These are phyloP conservation scores for Automeris io DNA, from an alignment of 2,888 invertebrate genomes.

Conservation along the genomic window DNA sequence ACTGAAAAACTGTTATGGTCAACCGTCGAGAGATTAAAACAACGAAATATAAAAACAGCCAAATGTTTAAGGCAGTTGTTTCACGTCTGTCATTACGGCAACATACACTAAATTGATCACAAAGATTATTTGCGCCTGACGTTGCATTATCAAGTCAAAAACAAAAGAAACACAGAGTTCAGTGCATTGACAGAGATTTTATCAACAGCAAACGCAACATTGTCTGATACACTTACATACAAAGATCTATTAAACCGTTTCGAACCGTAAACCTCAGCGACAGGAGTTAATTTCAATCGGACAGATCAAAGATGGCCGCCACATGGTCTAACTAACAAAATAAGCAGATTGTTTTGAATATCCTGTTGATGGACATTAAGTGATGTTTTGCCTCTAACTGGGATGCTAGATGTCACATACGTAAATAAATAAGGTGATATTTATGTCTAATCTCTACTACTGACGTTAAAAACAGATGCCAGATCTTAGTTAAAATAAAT, in stretches of 20 bases:
- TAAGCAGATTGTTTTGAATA: slow-evolving; percentile 57
- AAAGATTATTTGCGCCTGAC: slow-evolving; percentile 17
- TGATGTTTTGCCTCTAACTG: slow-evolving; percentile 30
- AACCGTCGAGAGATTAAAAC: slow-evolving; percentile 44
- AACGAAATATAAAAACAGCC: slow-evolving; percentile 39
- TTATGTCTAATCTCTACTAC: slow-evolving; percentile 7
- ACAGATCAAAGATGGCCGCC: slow-evolving; percentile 18
- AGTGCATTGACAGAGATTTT: slow-evolving; percentile 21
- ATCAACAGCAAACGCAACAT: slow-evolving; percentile 23
- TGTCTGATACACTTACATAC: slow-evolving; percentile 26
- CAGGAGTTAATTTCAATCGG: slow-evolving; percentile 21
- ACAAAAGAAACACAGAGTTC: slow-evolving; percentile 18
- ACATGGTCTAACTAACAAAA: slow-evolving; percentile 62
- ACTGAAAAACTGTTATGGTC: slow-evolving; percentile 30
- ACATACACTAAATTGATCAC: slow-evolving; percentile 34
- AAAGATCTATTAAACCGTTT: slow-evolving; percentile 27
- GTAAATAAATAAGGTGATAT: slow-evolving; percentile 16
- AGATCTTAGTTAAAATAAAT: neutral
- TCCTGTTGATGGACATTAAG: slow-evolving; percentile 58
- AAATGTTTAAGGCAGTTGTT: slow-evolving; percentile 51
- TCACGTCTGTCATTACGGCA: slow-evolving; percentile 56
- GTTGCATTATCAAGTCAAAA: slow-evolving; percentile 9
- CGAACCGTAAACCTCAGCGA: slow-evolving; percentile 29
- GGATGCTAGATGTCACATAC: slow-evolving; percentile 20
- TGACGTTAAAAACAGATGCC: slow-evolving; percentile 1